Percentiles rank a stretch among this genome's conserved stretches.
phyloP scores from a whole-genome alignment of 2,113 vertebrate genomes.

The Heterocephalus glaber region DNA sequence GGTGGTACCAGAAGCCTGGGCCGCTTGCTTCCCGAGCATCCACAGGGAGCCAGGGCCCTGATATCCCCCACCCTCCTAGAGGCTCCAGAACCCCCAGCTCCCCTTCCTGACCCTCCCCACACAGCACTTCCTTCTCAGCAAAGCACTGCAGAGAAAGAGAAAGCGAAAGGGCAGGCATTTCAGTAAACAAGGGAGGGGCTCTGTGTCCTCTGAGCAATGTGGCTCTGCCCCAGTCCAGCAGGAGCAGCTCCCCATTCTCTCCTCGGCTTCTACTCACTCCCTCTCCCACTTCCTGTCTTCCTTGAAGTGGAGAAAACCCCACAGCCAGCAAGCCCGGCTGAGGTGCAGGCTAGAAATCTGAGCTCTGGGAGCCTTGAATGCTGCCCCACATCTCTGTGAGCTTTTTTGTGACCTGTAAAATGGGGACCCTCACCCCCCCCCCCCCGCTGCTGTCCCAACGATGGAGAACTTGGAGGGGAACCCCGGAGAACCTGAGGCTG shows the following conservation, averaged over 20 bases:
- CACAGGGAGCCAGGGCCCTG: background rate
- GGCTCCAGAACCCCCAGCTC: background rate
- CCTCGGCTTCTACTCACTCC: background rate
- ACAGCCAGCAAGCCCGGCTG: background rate
- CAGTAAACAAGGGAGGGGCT: constrained; percentile 47
- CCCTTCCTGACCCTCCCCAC: background rate
- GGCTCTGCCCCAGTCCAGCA: no score
- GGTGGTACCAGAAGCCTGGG: background rate
- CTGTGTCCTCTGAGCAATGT: background rate
- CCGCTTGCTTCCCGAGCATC: background rate
- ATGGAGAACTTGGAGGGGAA: background rate
- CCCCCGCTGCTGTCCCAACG: background rate
- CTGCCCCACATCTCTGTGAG: background rate
- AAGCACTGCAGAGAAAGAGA: constrained; percentile 62
- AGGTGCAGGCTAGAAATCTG: background rate
- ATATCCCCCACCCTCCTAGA: background rate
- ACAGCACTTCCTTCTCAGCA: constrained; percentile 6
- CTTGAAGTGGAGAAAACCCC: background rate
- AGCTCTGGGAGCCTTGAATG: background rate
- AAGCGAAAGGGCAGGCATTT: constrained; percentile 26
- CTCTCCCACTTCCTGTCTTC: background rate
- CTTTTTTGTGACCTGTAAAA: background rate
- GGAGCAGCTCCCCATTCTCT: background rate
- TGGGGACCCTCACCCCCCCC: background rate
- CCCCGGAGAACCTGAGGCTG: background rate